Evolutionary conservation across 2,113 vertebrate species (phyloP).

Genomic region (Cyprinodon tularosa): DNA sequence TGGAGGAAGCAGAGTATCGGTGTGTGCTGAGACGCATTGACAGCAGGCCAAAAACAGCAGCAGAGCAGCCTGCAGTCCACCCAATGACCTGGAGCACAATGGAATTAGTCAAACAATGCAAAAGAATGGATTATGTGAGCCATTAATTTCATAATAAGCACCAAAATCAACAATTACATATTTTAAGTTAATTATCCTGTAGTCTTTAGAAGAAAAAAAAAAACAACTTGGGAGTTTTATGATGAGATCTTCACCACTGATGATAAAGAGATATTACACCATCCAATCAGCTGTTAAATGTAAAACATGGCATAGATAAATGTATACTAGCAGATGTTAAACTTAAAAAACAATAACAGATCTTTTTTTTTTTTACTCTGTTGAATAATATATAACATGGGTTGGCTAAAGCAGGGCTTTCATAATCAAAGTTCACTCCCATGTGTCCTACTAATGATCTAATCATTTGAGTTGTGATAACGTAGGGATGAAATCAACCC

Average conservation of each 20-base stretch:
- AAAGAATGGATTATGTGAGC: background rate
- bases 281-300: background rate
- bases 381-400: background rate
- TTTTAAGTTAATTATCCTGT: no score
- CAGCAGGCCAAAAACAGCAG: conserved; percentile 45
- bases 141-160: background rate
- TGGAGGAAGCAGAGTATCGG: conserved; percentile 45
- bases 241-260: background rate
- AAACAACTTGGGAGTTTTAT: background rate
- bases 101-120: background rate
- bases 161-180: no score
- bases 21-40: conserved; percentile 29
- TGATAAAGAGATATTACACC: background rate
- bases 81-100: conserved; percentile 45
- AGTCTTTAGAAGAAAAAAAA: background rate
- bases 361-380: background rate
- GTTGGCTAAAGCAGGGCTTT: background rate
- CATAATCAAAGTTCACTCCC: background rate
- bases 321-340: background rate
- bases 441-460: background rate
- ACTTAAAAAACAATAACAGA: background rate
- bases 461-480: background rate
- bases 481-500: background rate
- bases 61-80: conserved; percentile 16
- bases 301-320: background rate